These are phyloP conservation scores for Ailurus styani DNA, from an alignment of 2,113 vertebrate genomes.

Conservation along the genomic window DNA sequence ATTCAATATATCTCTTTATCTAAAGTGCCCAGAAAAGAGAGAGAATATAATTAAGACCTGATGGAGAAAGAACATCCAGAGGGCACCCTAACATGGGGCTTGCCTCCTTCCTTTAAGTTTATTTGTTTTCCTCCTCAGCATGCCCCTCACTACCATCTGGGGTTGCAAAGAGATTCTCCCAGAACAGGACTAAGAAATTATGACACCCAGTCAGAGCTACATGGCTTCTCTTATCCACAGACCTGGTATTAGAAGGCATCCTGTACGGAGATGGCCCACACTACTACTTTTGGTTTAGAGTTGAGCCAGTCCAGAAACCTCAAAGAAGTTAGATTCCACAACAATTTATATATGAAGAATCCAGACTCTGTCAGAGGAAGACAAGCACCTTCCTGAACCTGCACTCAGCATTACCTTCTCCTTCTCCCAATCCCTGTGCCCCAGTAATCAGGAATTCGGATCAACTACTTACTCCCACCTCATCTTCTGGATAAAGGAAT, in stretches of 20 bases:
- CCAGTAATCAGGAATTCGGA: neutral
- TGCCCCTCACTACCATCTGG: neutral
- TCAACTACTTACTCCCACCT: neutral
- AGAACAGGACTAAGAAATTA: neutral
- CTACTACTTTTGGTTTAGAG: neutral
- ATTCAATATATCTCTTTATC: neutral
- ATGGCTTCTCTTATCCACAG: neutral
- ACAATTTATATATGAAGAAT: neutral
- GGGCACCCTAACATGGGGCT: neutral
- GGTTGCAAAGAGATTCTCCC: neutral
- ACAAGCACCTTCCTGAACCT: neutral
- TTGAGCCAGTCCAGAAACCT: neutral
- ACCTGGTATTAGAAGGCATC: neutral
- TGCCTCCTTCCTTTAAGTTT: neutral
- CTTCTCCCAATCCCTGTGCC: neutral
- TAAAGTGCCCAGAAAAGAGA: neutral
- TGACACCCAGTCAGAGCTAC: neutral
- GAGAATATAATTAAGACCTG: neutral
- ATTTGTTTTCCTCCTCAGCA: neutral
- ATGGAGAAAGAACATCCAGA: neutral
- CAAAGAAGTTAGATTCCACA: neutral
- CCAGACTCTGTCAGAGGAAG: slow-evolving; percentile 15
- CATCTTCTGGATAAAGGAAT: neutral
- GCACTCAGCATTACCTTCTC: neutral
- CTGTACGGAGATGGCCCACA: neutral